Evolutionary conservation across 2,113 vertebrate species (phyloP), one percentile per base, ranked within the genome.

Genomic region (Mohoua ochrocephala): DNA sequence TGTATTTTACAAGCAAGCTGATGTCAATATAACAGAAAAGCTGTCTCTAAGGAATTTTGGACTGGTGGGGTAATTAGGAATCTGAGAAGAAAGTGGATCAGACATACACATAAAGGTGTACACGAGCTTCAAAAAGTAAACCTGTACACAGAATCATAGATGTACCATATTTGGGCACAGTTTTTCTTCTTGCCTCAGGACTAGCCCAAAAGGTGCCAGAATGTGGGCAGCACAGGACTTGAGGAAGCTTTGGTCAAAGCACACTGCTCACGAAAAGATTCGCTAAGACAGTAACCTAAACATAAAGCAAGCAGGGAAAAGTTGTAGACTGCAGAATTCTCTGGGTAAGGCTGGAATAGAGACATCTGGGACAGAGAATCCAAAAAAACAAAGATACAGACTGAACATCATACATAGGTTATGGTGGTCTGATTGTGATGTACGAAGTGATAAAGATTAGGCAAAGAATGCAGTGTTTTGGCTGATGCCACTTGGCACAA

Each of bases 301-400:
- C 18, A 64, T 8, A 22, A 41, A 79, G 28, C 31, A 41, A 68
- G 15, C n/a, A 69, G 18, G 17, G 28, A 45, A 41, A 88, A 53
- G 18, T 1, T 76, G 20, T 5, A 52, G 45, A 44, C 49, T 37
- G n/a, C 67, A 76, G 61, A 94, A 83, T 14, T 50, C 18, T 50
- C 42, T 86, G 68, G 23, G 33, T 70, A 91, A 86, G 42, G 50
- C 35, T 93, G 54, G 59, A 93, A 93, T 70, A 71, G 79, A 88
- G 92, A 91, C 23, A 63, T 69, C 45, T 68, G 42, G 85, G 45
- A 91, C 45, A 50, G 10, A 80, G 26, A 65, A 91, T 80, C 13
- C 18, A 57, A 74, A 93, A 93, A 93, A 93, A 50, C 75, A 96
- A 93, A 93, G 85, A 90, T 61, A 94, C 3, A 69, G 50, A 53